Evolutionary conservation across 2,797 vertebrate species (phyloP), one percentile per base, ranked within the genome.

Genomic region (Triplophysa yarkandensis): DNA sequence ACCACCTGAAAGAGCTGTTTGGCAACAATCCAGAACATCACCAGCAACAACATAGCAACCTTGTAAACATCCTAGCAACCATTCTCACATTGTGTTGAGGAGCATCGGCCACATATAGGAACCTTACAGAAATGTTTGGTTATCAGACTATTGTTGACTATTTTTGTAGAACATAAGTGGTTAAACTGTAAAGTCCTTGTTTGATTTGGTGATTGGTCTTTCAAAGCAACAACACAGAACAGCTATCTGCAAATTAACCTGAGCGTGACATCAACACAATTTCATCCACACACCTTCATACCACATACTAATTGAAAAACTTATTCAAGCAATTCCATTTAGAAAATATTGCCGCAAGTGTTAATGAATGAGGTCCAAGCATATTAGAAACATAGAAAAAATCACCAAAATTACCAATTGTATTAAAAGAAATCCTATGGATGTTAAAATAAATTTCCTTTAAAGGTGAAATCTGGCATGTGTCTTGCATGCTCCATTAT

Each of bases 291-390:
- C 39, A 27, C 5, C 11, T 69, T 6, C 11, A 16, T 17, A 21
- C 6, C 30, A 10, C 11, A 16, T 17, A 21, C 6, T 43, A 60
- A 70, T 48, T 46, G 19, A 46, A 70, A 70, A 34, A 16, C 43
- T 10, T 46, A 21, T 70, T 46, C 55, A 55, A 73, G 41, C 41
- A 25, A 70, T 32, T 70, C 19, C 39, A 60, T 46, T 70, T 34
- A 55, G 25, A 27, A 54, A 30, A 25, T 1, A 5, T 46, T 32
- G 19, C 39, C 14, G 3, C 17, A 58, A 70, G 36, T 41, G 43
- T 39, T 9, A 71, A 36, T 41, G 27, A 57, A 19, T 5, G n/a
- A 14, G 17, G 55, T 48, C 30, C 68, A 34, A 23, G 54, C 14
- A 46, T 39, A 70, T 46, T 34, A 14, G 27, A 46, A 69, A 69